Evolutionary conservation across 2,888 invertebrate genomes (phyloP).

Genomic region (Romanomermis culicivorax): DNA sequence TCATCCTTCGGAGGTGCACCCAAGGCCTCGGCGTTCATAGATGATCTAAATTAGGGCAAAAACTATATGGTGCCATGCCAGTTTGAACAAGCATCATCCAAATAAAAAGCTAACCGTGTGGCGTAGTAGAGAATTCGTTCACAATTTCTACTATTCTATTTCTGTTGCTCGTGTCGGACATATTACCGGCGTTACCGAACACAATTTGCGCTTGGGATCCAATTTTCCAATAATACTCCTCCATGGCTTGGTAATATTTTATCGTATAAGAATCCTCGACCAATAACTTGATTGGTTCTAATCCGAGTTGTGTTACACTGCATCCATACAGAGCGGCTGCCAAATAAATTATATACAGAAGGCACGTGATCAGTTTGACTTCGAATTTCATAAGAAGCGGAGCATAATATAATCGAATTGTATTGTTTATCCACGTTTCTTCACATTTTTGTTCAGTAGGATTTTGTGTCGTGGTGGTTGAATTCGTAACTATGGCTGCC

Average conservation of each 20-base stretch:
- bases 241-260: constrained; percentile 67
- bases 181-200: neutral
- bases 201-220: constrained; percentile 28
- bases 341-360: constrained; percentile 51
- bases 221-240: constrained; percentile 64
- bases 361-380: constrained; percentile 38
- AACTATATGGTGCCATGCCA: too few species aligned
- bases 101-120: too few species aligned
- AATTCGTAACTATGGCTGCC: too few species aligned
- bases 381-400: neutral
- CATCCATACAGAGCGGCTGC: constrained; percentile 60
- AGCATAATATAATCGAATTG: neutral
- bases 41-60: too few species aligned
- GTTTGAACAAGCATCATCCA: too few species aligned
- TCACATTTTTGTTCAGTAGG: too few species aligned
- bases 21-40: too few species aligned
- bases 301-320: constrained; percentile 62
- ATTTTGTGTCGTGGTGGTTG: too few species aligned
- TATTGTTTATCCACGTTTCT: neutral
- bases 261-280: constrained; percentile 70
- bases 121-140: neutral
- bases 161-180: neutral
- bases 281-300: constrained; percentile 67
- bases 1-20: too few species aligned
- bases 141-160: neutral